Evolutionary conservation across 1,140 invertebrate genomes (phyloP).

Genomic region (Tribolium castaneum): DNA sequence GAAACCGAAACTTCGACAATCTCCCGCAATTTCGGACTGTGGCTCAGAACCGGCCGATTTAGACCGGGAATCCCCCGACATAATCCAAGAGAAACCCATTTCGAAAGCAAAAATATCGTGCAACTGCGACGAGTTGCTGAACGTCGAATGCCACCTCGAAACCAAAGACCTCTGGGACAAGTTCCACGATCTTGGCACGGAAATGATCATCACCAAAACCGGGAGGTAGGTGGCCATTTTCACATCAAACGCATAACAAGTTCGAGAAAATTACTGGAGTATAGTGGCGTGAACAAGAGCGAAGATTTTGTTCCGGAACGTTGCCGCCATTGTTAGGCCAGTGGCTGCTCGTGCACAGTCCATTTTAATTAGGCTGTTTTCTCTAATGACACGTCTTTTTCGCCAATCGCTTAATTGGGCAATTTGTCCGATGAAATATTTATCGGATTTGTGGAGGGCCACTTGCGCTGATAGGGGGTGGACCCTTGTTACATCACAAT

Average conservation of each 20-base stretch:
- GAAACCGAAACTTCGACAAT: conserved; percentile 56
- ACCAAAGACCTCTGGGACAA: conserved; percentile 95
- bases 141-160: conserved; percentile 90
- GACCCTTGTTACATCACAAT: conserved; percentile 14
- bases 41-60: conserved; percentile 59
- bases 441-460: not conserved
- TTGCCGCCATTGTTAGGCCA: conserved; percentile 35
- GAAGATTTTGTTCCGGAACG: conserved; percentile 47
- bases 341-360: conserved; percentile 1
- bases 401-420: not conserved
- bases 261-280: conserved; percentile 41
- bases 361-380: not conserved
- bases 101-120: conserved; percentile 70
- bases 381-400: not conserved
- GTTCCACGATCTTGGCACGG: conserved; percentile 93
- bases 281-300: conserved; percentile 45
- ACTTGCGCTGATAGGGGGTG: conserved; percentile 2
- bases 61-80: conserved; percentile 60
- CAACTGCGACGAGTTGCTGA: conserved; percentile 85
- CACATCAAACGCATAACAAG: not conserved
- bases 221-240: conserved; percentile 80
- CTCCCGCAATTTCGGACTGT: conserved; percentile 60
- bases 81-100: conserved; percentile 50
- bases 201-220: conserved; percentile 99
- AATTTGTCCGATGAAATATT: conserved; percentile 3